Base-by-base conservation (phyloP, 1,140 invertebrate genomes). In the Hyphantria cunea region DNA sequence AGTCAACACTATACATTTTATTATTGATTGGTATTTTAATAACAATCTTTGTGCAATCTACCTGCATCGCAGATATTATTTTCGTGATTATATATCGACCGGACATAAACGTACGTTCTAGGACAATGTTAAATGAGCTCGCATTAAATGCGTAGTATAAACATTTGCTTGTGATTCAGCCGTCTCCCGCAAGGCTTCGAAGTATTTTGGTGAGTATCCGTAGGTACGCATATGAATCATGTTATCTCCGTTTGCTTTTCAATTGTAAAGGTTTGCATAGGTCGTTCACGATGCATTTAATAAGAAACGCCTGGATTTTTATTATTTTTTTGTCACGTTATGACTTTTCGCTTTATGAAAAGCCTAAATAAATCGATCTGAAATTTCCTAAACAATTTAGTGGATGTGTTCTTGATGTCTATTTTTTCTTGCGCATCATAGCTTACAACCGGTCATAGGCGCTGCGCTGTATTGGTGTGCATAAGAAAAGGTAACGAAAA, bases 41-140 rank as follows among this genome's bases (percentile, higher is more conserved):
- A 79, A 68, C 68, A 78, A 84, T 84, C 76, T 88, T 82, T 80
- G 83, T 84, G 79, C 78, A 82, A 84, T 82, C 82, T 89, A 89
- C 83, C 84, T 89, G 82, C 83, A 82, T 85, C 68, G 80, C 78
- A 76, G 73, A 78, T 73, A 74, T 80, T 82, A 85, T 80, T 85
- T 85, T 82, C 70, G 72, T 80, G 80, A 80, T 77, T 84, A 84
- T 79, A 84, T 80, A 75, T 72, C 69, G 78, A 78, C 69, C 68
- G 62, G 70, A 67, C 17, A 76, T 76, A 67, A 70, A 75, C 62
- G 76, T 78, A 55, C 53, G 41, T 70, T 81, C 72, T 77, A 53
- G 81, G 72, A 81, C 74, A 71, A 68, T 74, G 49, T 53, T 64
- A 74, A 74, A 69, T 70, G 68, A 66, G 66, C 70, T 71, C 65